Base-by-base conservation (phyloP, 2,113 vertebrate genomes). In the Aythya baeri region DNA sequence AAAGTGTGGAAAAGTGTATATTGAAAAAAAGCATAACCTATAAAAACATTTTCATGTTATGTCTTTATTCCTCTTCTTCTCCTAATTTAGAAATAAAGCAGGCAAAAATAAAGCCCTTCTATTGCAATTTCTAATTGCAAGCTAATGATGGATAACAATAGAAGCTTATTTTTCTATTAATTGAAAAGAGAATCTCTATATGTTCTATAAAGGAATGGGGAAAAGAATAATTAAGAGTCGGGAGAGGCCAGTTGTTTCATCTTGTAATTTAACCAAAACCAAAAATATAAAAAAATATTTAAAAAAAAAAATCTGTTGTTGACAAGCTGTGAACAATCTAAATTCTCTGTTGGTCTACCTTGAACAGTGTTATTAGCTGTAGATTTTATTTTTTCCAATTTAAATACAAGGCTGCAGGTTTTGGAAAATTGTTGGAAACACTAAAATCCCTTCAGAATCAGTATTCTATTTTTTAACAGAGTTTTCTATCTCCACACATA, bases 61-160 rank as follows among this genome's bases (percentile, higher is more conserved):
- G 4, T 41, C n/a, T 74, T 18, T 27, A 52, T 70, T 58, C 20
- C 1, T n/a, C 3, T 63, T n/a, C 3, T 63, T 68, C n/a, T 17
- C 18, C 46, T 57, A 80, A 79, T 70, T 72, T 54, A 83, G 83
- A 92, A 95, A 83, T 31, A 13, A 74, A 83, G 21, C 8, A 77
- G 86, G 50, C 3, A 71, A 61, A 75, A 58, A 8, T 15, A 55
- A 38, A 76, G 6, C n/a, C 9, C 6, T 83, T 91, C 22, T 50
- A 38, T 3, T 57, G 11, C 44, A 62, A 36, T 50, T 77, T 27
- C 22, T 36, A 76, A 50, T 50, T 50, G 15, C 34, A 79, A 88
- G 4, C 1, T 66, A 85, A 67, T 65, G 49, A 77, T 23, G 6
- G 63, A 59, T 52, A 88, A 87, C 7, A 50, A 50, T 34, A 26